phyloP scores from a whole-genome alignment of 2,888 invertebrate genomes.

The Flabesymbios commensalis region DNA sequence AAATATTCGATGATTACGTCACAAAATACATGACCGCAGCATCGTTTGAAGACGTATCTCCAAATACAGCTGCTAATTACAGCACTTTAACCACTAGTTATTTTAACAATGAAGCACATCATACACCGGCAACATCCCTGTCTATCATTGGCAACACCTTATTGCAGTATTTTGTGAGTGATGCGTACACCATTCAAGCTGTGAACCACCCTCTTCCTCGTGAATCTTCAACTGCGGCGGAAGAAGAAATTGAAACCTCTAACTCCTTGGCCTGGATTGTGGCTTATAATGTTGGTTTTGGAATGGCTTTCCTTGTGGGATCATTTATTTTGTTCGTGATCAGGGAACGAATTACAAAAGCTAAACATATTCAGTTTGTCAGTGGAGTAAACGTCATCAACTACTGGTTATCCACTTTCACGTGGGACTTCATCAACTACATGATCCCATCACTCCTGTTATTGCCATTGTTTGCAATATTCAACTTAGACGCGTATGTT shows the following conservation, averaged over 20 bases:
- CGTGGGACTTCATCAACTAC: constrained; percentile 62
- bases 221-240: constrained; percentile 36
- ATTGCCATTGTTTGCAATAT: constrained; percentile 55
- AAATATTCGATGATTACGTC: constrained; percentile 54
- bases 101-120: constrained; percentile 81
- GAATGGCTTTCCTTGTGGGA: constrained; percentile 63
- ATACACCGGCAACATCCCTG: constrained; percentile 73
- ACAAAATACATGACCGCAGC: constrained; percentile 54
- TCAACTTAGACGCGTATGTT: constrained; percentile 51
- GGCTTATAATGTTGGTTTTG: constrained; percentile 75
- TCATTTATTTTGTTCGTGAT: constrained; percentile 65
- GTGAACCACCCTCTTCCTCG: constrained; percentile 55
- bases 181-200: constrained; percentile 35
- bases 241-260: constrained; percentile 8
- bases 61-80: not conserved
- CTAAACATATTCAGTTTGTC: constrained; percentile 59
- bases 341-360: constrained; percentile 68
- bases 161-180: constrained; percentile 39
- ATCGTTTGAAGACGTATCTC: constrained; percentile 33
- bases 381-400: constrained; percentile 58
- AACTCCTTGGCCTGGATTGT: constrained; percentile 67
- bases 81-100: constrained; percentile 61
- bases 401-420: constrained; percentile 62
- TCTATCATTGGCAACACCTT: constrained; percentile 57
- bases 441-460: constrained; percentile 55